Base-by-base conservation (phyloP, 2,113 vertebrate genomes). In the Lasiurus cinereus region DNA sequence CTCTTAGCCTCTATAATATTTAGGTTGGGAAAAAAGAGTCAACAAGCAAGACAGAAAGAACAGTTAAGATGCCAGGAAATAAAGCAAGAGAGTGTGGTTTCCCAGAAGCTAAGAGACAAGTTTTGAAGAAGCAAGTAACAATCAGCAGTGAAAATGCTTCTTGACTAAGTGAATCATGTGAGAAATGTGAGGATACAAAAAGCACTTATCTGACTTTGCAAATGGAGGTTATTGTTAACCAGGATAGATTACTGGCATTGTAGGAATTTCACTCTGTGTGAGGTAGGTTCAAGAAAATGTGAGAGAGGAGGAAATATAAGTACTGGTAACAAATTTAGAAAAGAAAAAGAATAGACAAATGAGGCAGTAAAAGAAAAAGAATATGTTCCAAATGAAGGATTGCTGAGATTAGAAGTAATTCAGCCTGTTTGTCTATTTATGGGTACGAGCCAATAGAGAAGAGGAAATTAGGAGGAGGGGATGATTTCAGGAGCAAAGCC, bases 101-200 rank as follows among this genome's bases (percentile, higher is more conserved):
- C 27, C 33, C 14, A 83, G 76, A 82, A 72, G n/a, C 13, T 15
- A 22, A 79, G 31, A 88, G n/a, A 62, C 5, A 77, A 1, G 2
- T n/a, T 78, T 83, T 52, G 29, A 83, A 80, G 59, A 91, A 33
- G 8, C 2, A 31, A 91, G 22, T 31, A 74, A 73, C 27, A 56
- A 33, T 70, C 50, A 91, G n/a, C 36, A n/a, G 10, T 82, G 67
- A 94, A 66, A 64, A 59, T 48, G 11, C 15, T 73, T 6, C 70
- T 31, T 92, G 22, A 59, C 22, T 24, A 88, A 80, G 46, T 29
- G 18, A 67, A 50, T 54, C 6, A 43, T 62, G 70, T 95, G 54
- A 88, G 43, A 85, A 85, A 33, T 84, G n/a, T 59, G 48, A 90
- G 29, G 15, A n/a, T 15, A 7, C 59, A 86, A 76, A 95, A 88